phyloP scores from a whole-genome alignment of 2,797 vertebrate species.

The Paratrypauchen microcephalus region DNA sequence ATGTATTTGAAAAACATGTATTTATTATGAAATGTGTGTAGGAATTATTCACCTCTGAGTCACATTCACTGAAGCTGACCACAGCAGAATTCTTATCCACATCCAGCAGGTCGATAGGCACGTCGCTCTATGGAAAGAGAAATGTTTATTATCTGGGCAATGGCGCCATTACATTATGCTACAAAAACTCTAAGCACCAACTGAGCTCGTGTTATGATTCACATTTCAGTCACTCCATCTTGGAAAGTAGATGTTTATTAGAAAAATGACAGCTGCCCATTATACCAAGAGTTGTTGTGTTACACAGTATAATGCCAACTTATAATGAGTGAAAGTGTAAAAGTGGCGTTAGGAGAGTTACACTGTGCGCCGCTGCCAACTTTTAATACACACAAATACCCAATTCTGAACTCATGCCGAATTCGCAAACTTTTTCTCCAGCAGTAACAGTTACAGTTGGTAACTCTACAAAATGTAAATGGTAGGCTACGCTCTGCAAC shows the following conservation, averaged over 20 bases:
- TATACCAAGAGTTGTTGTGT: too few species aligned
- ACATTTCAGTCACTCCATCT: background rate
- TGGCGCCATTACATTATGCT: background rate
- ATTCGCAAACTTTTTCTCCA: background rate
- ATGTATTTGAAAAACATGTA: background rate
- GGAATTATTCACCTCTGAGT: slow-evolving; percentile 85
- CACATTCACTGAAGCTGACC: slow-evolving; percentile 97
- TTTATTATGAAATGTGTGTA: background rate
- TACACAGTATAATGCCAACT: background rate
- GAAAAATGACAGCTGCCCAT: background rate
- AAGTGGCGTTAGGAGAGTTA: background rate
- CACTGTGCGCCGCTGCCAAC: background rate
- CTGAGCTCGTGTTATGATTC: background rate
- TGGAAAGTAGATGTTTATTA: background rate
- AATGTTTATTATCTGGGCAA: background rate
- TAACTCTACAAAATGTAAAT: too few species aligned
- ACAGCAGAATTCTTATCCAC: slow-evolving; percentile 98
- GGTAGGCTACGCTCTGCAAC: too few species aligned
- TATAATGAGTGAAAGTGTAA: slow-evolving; percentile 1
- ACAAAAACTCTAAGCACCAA: background rate
- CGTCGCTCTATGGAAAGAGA: slow-evolving; percentile 85
- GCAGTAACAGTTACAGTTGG: background rate
- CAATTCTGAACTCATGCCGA: background rate
- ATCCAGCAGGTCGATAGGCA: slow-evolving; percentile 94
- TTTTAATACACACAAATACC: background rate